These are phyloP conservation scores for Ceyx margarethae DNA, from an alignment of 2,113 vertebrate genomes.

Conservation along the genomic window DNA sequence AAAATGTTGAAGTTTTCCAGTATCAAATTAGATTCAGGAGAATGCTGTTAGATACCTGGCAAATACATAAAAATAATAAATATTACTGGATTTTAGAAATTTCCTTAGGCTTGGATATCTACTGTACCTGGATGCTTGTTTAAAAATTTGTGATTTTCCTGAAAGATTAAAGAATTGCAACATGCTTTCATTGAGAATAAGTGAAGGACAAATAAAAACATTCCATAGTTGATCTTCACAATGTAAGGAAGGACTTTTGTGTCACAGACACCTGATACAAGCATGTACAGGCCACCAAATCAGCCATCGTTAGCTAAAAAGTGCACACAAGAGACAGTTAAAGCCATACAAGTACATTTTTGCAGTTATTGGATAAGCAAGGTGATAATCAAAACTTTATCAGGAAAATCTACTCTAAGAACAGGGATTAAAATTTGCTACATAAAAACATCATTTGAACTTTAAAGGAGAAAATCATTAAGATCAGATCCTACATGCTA, in stretches of 20 bases:
- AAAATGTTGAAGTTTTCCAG: neutral
- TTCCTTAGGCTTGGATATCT: neutral
- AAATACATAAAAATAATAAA: neutral
- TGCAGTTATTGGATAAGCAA: neutral
- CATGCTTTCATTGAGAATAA: neutral
- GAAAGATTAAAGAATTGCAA: neutral
- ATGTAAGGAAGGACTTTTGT: neutral
- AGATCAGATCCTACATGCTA: neutral
- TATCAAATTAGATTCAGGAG: neutral
- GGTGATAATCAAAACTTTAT: conserved; percentile 1
- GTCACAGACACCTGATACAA: neutral
- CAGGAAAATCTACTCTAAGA: neutral
- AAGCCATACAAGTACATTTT: neutral
- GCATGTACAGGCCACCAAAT: neutral
- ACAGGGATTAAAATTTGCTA: neutral
- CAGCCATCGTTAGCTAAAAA: neutral
- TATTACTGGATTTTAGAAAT: neutral
- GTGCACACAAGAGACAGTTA: neutral
- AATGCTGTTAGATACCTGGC: neutral
- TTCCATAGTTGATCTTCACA: neutral
- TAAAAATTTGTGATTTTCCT: neutral
- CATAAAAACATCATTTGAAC: neutral
- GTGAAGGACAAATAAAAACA: neutral
- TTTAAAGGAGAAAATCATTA: neutral
- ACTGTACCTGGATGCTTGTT: neutral